phyloP scores from a whole-genome alignment of 2,888 invertebrate genomes.

The Panorpa germanica region DNA sequence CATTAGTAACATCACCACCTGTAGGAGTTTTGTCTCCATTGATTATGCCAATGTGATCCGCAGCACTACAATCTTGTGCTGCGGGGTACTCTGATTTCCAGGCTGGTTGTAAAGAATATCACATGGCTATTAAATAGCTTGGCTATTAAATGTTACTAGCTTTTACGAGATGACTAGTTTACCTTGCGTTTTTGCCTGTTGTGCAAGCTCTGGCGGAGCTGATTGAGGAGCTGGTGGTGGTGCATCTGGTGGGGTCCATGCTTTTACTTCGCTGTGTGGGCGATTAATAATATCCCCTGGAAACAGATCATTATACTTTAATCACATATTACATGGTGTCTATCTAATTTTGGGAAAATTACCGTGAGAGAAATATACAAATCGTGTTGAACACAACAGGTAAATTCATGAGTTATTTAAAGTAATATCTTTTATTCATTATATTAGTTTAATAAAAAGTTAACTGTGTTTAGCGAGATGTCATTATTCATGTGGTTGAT shows the following conservation, averaged over 20 bases:
- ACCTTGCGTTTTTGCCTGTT: constrained; percentile 35
- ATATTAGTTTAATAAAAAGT: no score
- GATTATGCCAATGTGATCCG: not conserved
- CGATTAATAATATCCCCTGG: constrained; percentile 62
- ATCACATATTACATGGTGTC: not conserved
- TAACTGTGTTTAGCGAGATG: no score
- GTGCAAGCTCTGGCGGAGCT: constrained; percentile 42
- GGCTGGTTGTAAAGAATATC: constrained; percentile 4
- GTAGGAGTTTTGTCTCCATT: no score
- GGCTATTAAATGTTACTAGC: constrained; percentile 7
- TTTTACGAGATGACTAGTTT: constrained; percentile 11
- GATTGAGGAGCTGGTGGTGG: constrained; percentile 45
- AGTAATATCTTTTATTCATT: no score
- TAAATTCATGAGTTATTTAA: no score
- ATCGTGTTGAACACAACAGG: no score
- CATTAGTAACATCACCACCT: no score
- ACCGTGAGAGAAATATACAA: no score
- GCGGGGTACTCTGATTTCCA: constrained; percentile 5
- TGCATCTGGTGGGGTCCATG: constrained; percentile 43
- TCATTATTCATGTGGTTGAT: no score
- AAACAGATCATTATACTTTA: constrained; percentile 15
- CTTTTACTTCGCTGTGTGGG: constrained; percentile 77
- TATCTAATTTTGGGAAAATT: no score
- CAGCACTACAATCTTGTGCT: constrained; percentile 3
- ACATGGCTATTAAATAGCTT: not conserved